These are phyloP conservation scores for Cyrtodaria siliqua DNA, from an alignment of 2,888 invertebrate genomes.

Conservation along the genomic window DNA sequence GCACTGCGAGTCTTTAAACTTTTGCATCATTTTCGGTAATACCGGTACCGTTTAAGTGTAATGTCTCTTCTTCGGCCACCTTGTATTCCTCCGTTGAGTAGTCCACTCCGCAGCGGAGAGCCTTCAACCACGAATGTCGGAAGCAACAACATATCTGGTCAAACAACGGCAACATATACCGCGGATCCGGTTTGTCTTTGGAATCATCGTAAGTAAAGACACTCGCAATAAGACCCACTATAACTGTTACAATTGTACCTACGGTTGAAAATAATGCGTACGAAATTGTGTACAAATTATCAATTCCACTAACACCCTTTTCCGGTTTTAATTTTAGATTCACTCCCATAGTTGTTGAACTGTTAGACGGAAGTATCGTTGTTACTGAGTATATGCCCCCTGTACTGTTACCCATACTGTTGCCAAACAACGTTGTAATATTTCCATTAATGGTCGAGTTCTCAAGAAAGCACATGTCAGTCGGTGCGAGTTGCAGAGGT, in stretches of 20 bases:
- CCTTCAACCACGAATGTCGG: conserved; percentile 9
- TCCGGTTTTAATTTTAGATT: background rate
- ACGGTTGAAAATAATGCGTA: conserved; percentile 42
- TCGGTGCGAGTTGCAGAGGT: conserved; percentile 33
- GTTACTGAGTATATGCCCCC: background rate
- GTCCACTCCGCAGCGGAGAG: background rate
- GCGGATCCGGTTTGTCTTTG: conserved; percentile 27
- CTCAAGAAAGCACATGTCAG: conserved; percentile 2
- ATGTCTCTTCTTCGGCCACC: too few relatives aligned
- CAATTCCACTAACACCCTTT: conserved; percentile 14
- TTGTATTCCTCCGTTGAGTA: background rate
- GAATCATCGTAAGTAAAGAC: conserved; percentile 28
- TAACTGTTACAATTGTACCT: conserved; percentile 41
- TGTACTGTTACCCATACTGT: background rate
- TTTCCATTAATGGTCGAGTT: background rate
- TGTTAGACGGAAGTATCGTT: background rate
- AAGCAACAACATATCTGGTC: conserved; percentile 41
- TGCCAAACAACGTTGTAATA: background rate
- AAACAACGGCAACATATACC: conserved; percentile 17
- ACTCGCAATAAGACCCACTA: conserved; percentile 37
- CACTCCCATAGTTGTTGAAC: background rate
- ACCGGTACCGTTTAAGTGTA: too few relatives aligned
- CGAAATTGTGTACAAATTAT: conserved; percentile 35
- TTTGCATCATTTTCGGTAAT: too few relatives aligned
- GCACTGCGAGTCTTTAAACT: too few relatives aligned